Evolutionary conservation across 1,140 invertebrate genomes (phyloP).

Genomic region (Drosophila busckii): DNA sequence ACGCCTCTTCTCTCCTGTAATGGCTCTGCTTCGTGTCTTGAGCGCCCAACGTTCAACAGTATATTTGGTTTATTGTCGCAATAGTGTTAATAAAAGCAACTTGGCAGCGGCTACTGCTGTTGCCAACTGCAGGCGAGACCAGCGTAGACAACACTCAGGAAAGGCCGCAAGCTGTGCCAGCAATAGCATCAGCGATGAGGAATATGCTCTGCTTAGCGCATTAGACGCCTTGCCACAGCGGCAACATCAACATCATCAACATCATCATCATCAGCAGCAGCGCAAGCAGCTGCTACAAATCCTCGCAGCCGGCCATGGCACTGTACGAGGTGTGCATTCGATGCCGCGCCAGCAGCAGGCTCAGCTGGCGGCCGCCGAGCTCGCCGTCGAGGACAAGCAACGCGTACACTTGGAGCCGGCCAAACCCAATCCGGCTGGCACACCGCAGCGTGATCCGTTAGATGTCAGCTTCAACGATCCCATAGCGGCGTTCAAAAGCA

Average conservation of each 20-base stretch:
- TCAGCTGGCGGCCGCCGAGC: conserved; percentile 6
- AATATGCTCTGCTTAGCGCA: not conserved
- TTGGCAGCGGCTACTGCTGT: not conserved
- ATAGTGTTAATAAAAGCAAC: conserved; percentile 10
- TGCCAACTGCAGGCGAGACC: not conserved
- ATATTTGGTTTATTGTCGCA: conserved; percentile 62
- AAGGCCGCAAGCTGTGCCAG: too few relatives aligned
- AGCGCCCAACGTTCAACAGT: conserved; percentile 67
- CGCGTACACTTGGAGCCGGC: not conserved
- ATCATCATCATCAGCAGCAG: not conserved
- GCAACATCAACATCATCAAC: conserved; percentile 4
- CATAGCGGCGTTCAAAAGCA: conserved; percentile 92
- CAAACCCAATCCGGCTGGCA: conserved; percentile 21
- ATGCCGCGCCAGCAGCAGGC: conserved; percentile 7
- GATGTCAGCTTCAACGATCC: conserved; percentile 93
- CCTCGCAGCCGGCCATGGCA: not conserved
- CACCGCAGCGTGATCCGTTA: conserved; percentile 85
- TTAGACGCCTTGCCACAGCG: not conserved
- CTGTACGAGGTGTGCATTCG: conserved; percentile 10
- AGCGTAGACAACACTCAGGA: not conserved
- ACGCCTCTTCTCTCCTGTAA: conserved; percentile 45
- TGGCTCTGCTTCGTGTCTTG: conserved; percentile 77
- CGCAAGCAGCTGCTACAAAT: conserved; percentile 2
- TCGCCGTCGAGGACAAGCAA: conserved; percentile 3
- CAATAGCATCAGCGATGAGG: not conserved